Base-by-base conservation (phyloP, 1,140 invertebrate species). In the Ceratina japonica region DNA sequence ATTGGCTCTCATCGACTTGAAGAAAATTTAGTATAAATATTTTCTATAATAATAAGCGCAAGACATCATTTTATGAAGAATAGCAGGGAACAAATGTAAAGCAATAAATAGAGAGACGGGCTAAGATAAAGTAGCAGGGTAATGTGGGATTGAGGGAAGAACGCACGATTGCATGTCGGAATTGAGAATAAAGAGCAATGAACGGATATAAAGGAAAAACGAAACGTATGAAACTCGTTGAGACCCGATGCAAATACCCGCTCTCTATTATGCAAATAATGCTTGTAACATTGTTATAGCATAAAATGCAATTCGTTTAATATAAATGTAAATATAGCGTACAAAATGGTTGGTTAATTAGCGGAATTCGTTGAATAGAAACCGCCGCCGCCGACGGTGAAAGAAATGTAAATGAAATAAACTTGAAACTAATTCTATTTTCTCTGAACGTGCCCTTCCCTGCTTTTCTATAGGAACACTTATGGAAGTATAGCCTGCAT, bases 311-410 rank as follows among this genome's bases (percentile, higher is more conserved):
- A 56, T 8, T 20, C 51, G 37, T 75, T 75, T 75, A 37, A 75
- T 75, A 75, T 75, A 65, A 65, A 75, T 75, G 72, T 75, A 75
- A 75, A 65, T 75, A 75, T 74, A 20, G 18, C 1, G 16, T 12
- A 65, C 27, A 22, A 56, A n/a, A 51, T 22, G 51, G 22, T 27
- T 8, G 20, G n/a, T 66, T 66, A 75, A 75, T 65, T 54, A 75
- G 20, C 20, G 22, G 13, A 56, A 22, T 56, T 56, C 10, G 51
- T 65, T 56, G 61, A n/a, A 22, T 54, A 52, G 49, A 13, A 22
- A 37, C n/a, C 16, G 18, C 20, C 0, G 13, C 27, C 27, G 27
- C 27, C 27, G 27, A 31, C 12, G 56, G 16, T 1, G 31, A 49
- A 22, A 24, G 20, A 73, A 49, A 49, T 62, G 18, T 51, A 51